Conservation (phyloP, 2,113 vertebrate species). For the Clarias gariepinus region DNA sequence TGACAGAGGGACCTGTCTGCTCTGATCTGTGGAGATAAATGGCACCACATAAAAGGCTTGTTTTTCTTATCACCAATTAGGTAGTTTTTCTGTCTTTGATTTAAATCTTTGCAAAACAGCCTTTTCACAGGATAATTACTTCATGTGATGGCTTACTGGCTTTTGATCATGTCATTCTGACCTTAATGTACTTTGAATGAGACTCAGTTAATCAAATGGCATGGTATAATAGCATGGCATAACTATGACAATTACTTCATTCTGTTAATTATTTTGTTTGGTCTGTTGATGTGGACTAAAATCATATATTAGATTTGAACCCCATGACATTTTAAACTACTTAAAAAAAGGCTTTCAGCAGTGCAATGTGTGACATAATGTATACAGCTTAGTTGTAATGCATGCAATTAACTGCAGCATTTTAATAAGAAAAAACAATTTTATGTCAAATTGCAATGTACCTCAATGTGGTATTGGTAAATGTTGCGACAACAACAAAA, state of each 20-base stretch:
- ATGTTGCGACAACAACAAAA: too few relatives aligned
- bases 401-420: neutral
- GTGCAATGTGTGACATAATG: neutral
- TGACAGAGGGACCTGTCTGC: constrained; percentile 46
- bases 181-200: neutral
- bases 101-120: constrained; percentile 64
- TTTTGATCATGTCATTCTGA: constrained; percentile 23
- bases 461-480: neutral
- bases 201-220: neutral
- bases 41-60: constrained; percentile 64
- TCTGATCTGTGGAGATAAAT: constrained; percentile 50
- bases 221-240: neutral
- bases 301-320: neutral
- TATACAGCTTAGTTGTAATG: neutral
- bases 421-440: neutral
- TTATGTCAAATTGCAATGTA: neutral
- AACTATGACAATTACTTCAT: neutral
- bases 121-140: constrained; percentile 8
- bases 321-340: neutral
- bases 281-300: neutral
- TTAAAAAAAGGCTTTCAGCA: neutral
- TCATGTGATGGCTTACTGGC: constrained; percentile 11
- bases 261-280: neutral
- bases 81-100: constrained; percentile 67
- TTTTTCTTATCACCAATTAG: constrained; percentile 79